Evolutionary conservation across 1,140 invertebrate genomes (phyloP).

Genomic region (Rhagoletis pomonella): DNA sequence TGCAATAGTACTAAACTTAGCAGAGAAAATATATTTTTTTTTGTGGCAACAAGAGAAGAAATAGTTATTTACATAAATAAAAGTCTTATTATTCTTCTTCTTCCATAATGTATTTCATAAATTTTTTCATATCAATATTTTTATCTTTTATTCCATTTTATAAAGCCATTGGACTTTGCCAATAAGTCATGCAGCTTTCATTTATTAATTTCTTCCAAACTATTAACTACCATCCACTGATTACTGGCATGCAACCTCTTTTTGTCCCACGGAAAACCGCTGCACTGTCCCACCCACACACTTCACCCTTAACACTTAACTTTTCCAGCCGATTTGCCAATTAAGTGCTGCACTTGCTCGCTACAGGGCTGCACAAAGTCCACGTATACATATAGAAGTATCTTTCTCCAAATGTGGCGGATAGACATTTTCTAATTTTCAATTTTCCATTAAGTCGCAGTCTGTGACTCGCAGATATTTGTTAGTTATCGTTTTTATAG

Average conservation of each 20-base stretch:
- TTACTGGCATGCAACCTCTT: neutral
- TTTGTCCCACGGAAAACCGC: neutral
- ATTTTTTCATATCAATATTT: no score
- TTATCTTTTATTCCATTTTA: neutral
- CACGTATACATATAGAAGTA: neutral
- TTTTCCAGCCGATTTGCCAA: constrained; percentile 30
- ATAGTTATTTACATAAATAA: no score
- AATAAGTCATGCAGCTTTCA: neutral
- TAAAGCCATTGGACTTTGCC: neutral
- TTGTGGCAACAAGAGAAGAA: no score
- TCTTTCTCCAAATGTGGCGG: neutral
- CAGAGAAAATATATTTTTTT: no score
- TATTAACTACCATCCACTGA: constrained; percentile 27
- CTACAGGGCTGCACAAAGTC: neutral
- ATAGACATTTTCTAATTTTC: constrained; percentile 20
- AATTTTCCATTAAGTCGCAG: neutral
- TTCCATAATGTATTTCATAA: no score
- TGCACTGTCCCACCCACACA: neutral
- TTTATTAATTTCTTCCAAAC: constrained; percentile 10
- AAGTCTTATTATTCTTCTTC: no score
- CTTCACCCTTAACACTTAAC: neutral
- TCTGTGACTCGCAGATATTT: neutral
- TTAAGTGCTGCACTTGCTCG: constrained; percentile 23
- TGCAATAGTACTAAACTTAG: no score
- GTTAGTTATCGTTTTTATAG: constrained; percentile 22